Evolutionary conservation across 2,113 vertebrate species (phyloP).

Genomic region (Misgurnus anguillicaudatus): DNA sequence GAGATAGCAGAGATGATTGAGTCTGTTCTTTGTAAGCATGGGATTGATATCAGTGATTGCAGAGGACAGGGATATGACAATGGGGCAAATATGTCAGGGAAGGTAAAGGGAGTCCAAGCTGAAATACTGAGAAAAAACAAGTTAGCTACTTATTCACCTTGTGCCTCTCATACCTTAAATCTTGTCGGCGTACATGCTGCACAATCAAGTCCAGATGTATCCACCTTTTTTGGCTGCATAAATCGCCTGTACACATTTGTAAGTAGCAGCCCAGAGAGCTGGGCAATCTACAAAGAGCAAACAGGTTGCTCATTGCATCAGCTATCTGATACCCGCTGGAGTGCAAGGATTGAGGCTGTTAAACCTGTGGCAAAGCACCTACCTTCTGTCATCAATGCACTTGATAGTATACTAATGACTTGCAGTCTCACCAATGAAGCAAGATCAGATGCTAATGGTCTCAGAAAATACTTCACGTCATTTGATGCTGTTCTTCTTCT

Average conservation of each 20-base stretch:
- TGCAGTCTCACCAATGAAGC: constrained; percentile 5
- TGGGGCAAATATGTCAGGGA: not conserved
- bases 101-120: not conserved
- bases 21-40: not conserved
- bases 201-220: not conserved
- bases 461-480: not conserved
- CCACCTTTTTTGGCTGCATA: not conserved
- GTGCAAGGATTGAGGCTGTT: not conserved
- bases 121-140: not conserved
- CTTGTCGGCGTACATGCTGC: not conserved
- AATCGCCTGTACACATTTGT: not conserved
- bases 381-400: not conserved
- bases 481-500: not conserved
- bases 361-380: not conserved
- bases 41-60: not conserved
- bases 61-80: constrained; percentile 5
- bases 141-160: not conserved
- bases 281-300: not conserved
- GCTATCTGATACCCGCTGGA: not conserved
- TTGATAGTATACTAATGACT: not conserved
- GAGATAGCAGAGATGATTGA: not conserved
- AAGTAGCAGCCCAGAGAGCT: not conserved
- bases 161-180: not conserved
- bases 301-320: not conserved
- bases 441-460: not conserved